These are phyloP conservation scores for Oligia fasciuncula DNA, from an alignment of 2,888 invertebrate species.

Conservation along the genomic window DNA sequence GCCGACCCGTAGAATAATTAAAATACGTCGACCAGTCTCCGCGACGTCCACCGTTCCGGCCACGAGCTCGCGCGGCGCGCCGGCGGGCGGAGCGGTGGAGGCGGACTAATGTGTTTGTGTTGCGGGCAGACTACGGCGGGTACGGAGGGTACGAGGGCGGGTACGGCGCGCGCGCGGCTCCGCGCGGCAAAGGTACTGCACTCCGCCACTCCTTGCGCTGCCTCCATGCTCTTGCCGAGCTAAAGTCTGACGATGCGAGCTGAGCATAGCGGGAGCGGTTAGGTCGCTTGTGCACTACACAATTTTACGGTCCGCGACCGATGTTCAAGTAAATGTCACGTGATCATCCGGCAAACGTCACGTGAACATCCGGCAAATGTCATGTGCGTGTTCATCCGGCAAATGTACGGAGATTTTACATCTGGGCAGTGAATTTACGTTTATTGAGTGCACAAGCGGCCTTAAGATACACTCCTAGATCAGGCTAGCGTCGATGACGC, in stretches of 20 bases:
- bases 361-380: background rate
- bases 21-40: conserved; percentile 54
- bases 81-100: conserved; percentile 68
- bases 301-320: background rate
- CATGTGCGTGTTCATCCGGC: background rate
- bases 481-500: too few relatives aligned
- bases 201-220: conserved; percentile 46
- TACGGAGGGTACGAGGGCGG: conserved; percentile 97
- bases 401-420: conserved; percentile 2
- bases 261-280: background rate
- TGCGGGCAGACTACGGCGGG: conserved; percentile 95
- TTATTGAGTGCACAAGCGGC: conserved; percentile 24
- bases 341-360: background rate
- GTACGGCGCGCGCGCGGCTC: conserved; percentile 96
- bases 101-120: conserved; percentile 88
- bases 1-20: conserved; percentile 40
- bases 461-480: background rate
- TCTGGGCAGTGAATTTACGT: background rate
- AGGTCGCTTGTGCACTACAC: conserved; percentile 2
- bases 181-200: conserved; percentile 96
- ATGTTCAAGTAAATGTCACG: background rate
- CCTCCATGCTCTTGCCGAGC: conserved; percentile 53
- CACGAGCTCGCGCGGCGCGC: conserved; percentile 44
- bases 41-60: conserved; percentile 59
- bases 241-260: background rate